Evolutionary conservation across 2,113 vertebrate species (phyloP).

Genomic region (Microcebus jonahi): DNA sequence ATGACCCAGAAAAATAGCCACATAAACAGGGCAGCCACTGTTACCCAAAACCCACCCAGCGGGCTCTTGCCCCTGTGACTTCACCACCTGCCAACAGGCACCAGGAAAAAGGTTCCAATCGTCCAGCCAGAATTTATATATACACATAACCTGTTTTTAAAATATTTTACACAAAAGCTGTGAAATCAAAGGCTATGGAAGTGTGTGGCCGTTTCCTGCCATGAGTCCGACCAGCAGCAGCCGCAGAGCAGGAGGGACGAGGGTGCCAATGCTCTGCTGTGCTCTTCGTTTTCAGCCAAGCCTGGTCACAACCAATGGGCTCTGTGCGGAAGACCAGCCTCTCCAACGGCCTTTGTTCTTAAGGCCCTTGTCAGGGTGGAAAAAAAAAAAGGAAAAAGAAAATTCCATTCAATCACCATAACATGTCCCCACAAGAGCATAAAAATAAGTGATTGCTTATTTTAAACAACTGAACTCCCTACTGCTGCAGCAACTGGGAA

Average conservation of each 20-base stretch:
- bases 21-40: not conserved
- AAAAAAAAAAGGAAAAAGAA: constrained; percentile 48
- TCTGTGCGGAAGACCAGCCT: not conserved
- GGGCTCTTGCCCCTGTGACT: not conserved
- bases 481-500: constrained; percentile 31
- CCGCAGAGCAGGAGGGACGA: rapidly evolving
- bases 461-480: constrained; percentile 51
- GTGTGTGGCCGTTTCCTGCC: not conserved
- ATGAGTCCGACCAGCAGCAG: too few species aligned
- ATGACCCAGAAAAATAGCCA: not conserved
- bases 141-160: not conserved
- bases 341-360: not conserved
- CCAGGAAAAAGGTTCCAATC: not conserved
- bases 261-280: too few species aligned
- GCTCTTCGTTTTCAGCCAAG: not conserved
- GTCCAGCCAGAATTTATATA: not conserved
- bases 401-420: not conserved
- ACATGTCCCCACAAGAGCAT: constrained; percentile 32
- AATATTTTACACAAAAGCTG: not conserved
- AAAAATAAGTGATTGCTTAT: constrained; percentile 64
- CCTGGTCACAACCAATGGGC: not conserved
- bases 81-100: not conserved
- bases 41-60: not conserved
- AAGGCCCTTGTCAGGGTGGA: not conserved
- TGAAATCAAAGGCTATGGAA: not conserved